Evolutionary conservation across 2,888 invertebrate genomes (phyloP).

Genomic region (Thera obeliscata): DNA sequence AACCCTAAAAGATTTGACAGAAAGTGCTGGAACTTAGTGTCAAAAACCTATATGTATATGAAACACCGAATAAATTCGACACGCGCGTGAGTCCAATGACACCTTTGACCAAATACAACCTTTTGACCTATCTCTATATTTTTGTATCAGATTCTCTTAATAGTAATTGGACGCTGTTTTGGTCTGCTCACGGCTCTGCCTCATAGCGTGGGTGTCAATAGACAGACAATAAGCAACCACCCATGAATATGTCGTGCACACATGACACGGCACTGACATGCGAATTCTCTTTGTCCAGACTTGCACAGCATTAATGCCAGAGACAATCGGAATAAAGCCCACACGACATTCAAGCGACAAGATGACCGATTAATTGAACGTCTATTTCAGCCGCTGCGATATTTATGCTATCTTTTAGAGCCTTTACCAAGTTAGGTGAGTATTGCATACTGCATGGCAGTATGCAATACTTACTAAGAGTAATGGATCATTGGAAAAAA

Average conservation of each 20-base stretch:
- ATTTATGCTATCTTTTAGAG: not conserved
- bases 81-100: too few relatives aligned
- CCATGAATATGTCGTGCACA: constrained; percentile 66
- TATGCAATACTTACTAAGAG: too few relatives aligned
- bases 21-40: too few relatives aligned
- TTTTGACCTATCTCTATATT: too few relatives aligned
- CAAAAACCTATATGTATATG: too few relatives aligned
- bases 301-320: constrained; percentile 55
- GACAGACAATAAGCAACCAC: constrained; percentile 65
- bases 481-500: too few relatives aligned
- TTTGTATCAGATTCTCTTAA: not conserved
- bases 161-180: constrained; percentile 4
- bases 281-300: constrained; percentile 66
- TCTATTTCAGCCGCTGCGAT: not conserved
- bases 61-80: too few relatives aligned
- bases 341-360: constrained; percentile 47
- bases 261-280: constrained; percentile 64
- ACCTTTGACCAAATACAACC: too few relatives aligned
- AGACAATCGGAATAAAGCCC: constrained; percentile 49
- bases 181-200: not conserved
- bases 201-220: constrained; percentile 20
- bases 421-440: not conserved
- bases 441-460: not conserved
- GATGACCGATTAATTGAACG: constrained; percentile 42
- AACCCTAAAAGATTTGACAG: too few relatives aligned